Percentiles rank a stretch among this genome's conserved stretches.
Conservation (phyloP, 2,888 invertebrate genomes). For the Eupelmus urozonus region DNA sequence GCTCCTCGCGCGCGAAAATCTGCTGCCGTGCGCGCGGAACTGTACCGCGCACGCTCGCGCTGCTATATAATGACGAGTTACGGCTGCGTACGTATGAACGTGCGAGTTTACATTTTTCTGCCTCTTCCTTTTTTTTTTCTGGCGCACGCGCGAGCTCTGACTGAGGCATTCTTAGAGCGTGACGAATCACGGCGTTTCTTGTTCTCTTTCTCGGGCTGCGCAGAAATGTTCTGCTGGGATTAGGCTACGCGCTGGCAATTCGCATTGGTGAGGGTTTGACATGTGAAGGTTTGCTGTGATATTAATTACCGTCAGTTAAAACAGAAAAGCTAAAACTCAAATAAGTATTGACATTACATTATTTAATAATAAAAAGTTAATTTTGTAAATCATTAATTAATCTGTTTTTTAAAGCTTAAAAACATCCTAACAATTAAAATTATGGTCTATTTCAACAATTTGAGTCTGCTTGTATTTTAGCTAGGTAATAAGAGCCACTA, state of each 20-base stretch:
- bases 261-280: neutral
- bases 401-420: no score
- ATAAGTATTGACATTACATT: no score
- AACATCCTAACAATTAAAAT: no score
- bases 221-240: constrained; percentile 6
- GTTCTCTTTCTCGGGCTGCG: neutral
- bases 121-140: constrained; percentile 4
- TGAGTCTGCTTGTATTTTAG: no score
- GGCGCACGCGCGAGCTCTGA: neutral
- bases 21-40: neutral
- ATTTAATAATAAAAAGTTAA: no score
- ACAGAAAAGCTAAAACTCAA: no score
- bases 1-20: neutral
- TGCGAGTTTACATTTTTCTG: neutral
- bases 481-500: no score
- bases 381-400: no score
- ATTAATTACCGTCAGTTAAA: no score
- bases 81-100: neutral
- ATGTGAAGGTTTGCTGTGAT: neutral
- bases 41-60: neutral
- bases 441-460: no score
- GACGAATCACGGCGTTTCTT: constrained; percentile 35
- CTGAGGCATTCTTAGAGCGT: constrained; percentile 17
- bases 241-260: neutral
- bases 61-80: neutral